These are phyloP conservation scores for Phymastichus coffea DNA, from an alignment of 1,140 invertebrate species.

Conservation along the genomic window DNA sequence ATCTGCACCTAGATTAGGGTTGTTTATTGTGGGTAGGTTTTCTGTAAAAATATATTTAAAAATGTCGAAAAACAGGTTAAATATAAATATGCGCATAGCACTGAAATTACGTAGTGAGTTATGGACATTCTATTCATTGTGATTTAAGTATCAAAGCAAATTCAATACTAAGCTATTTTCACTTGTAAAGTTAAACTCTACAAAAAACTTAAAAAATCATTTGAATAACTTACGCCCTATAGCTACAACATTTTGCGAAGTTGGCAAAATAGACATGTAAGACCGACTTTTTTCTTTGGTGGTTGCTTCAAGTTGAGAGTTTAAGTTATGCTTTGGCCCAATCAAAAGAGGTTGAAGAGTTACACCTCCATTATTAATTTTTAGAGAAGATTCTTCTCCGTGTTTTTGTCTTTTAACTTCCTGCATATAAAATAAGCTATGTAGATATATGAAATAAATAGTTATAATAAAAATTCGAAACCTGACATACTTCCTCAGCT, in stretches of 20 bases:
- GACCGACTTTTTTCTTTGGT: slow-evolving; percentile 32
- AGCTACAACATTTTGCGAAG: not conserved
- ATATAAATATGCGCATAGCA: too few species aligned
- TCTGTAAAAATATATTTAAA: slow-evolving; percentile 39
- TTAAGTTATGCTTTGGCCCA: slow-evolving; percentile 42
- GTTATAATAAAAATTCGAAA: too few species aligned
- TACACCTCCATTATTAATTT: slow-evolving; percentile 30
- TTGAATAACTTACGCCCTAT: slow-evolving; percentile 5
- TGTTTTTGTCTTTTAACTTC: slow-evolving; percentile 42
- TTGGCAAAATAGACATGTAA: slow-evolving; percentile 19
- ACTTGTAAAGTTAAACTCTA: not conserved
- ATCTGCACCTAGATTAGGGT: slow-evolving; percentile 35
- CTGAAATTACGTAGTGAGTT: too few species aligned
- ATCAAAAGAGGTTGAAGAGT: slow-evolving; percentile 38
- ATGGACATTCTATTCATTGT: too few species aligned
- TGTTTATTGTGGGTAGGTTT: slow-evolving; percentile 32
- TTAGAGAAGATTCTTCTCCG: slow-evolving; percentile 15
- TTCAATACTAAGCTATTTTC: not conserved
- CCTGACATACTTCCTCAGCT: slow-evolving; percentile 38
- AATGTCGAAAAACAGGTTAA: too few species aligned
- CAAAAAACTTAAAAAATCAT: slow-evolving; percentile 1
- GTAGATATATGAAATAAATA: too few species aligned
- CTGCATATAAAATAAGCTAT: slow-evolving; percentile 20
- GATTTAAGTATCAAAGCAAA: slow-evolving; percentile 10
- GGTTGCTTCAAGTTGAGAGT: slow-evolving; percentile 38